Evolutionary conservation across 1,140 invertebrate species (phyloP).

Genomic region (Leptinotarsa undecemlineata): DNA sequence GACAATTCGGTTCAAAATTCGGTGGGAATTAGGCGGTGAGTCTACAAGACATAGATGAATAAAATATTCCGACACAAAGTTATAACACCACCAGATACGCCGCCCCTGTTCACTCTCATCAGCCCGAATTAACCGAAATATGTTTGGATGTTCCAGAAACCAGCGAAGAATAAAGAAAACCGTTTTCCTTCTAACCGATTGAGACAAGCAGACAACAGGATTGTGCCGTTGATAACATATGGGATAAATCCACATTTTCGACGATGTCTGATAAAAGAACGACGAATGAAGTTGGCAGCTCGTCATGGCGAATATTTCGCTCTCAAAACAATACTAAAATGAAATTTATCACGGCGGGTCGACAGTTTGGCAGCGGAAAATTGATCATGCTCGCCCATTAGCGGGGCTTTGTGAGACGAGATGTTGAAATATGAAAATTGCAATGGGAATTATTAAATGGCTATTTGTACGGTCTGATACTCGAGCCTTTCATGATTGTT

Average conservation of each 20-base stretch:
- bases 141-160: constrained; percentile 2
- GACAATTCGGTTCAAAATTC: too few relatives aligned
- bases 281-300: constrained; percentile 42
- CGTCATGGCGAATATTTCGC: constrained; percentile 44
- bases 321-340: constrained; percentile 43
- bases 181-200: neutral
- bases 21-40: too few relatives aligned
- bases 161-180: constrained; percentile 1
- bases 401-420: constrained; percentile 28
- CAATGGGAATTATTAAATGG: constrained; percentile 17
- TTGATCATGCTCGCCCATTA: constrained; percentile 40
- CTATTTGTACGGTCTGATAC: constrained; percentile 9
- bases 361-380: constrained; percentile 44
- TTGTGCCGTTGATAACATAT: constrained; percentile 38
- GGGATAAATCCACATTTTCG: constrained; percentile 37
- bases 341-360: constrained; percentile 41
- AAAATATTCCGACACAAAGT: too few relatives aligned
- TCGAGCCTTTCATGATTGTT: constrained; percentile 11
- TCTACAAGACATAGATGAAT: too few relatives aligned
- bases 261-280: constrained; percentile 39
- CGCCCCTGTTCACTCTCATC: neutral
- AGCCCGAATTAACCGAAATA: neutral
- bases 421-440: constrained; percentile 21
- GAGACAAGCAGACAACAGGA: constrained; percentile 27
- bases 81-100: neutral